Percentiles rank a stretch among this genome's conserved stretches.
These are phyloP conservation scores for Pollenia amentaria DNA, from an alignment of 2,888 invertebrate species.

Conservation along the genomic window DNA sequence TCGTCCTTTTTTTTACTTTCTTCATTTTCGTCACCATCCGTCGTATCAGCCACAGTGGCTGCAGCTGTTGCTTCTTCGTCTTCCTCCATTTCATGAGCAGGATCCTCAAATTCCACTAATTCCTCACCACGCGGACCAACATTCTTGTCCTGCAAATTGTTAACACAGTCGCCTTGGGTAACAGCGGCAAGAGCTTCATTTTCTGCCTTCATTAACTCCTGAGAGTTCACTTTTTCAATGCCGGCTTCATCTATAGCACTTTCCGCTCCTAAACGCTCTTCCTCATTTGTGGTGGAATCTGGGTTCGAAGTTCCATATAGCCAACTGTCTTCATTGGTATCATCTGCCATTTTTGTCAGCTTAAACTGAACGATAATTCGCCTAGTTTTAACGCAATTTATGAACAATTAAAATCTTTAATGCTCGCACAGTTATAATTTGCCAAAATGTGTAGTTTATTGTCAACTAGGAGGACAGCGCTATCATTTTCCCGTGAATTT, in stretches of 20 bases:
- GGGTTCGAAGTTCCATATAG: constrained; percentile 92
- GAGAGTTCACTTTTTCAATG: constrained; percentile 74
- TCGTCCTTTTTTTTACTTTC: constrained; percentile 79
- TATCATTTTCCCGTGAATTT: background rate
- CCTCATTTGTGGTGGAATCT: constrained; percentile 83
- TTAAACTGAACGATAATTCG: background rate
- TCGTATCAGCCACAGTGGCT: constrained; percentile 78
- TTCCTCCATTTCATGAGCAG: constrained; percentile 84
- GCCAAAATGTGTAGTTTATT: constrained; percentile 7
- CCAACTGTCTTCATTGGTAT: constrained; percentile 93
- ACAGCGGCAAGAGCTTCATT: constrained; percentile 76
- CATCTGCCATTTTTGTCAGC: constrained; percentile 83
- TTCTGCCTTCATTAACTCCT: constrained; percentile 68
- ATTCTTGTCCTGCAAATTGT: constrained; percentile 75
- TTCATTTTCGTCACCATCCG: constrained; percentile 64
- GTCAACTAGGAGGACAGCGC: background rate
- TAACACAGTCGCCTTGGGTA: constrained; percentile 75
- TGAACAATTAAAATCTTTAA: background rate
- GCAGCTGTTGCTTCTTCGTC: constrained; percentile 80
- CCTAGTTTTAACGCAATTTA: background rate
- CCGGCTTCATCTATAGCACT: constrained; percentile 80
- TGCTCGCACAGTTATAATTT: constrained; percentile 9
- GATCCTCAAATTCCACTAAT: constrained; percentile 81
- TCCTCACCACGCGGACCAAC: constrained; percentile 74
- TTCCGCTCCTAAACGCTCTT: constrained; percentile 71